Evolutionary conservation across 2,888 invertebrate species (phyloP), one percentile per base, ranked within the genome.

Genomic region (Timandra comae): DNA sequence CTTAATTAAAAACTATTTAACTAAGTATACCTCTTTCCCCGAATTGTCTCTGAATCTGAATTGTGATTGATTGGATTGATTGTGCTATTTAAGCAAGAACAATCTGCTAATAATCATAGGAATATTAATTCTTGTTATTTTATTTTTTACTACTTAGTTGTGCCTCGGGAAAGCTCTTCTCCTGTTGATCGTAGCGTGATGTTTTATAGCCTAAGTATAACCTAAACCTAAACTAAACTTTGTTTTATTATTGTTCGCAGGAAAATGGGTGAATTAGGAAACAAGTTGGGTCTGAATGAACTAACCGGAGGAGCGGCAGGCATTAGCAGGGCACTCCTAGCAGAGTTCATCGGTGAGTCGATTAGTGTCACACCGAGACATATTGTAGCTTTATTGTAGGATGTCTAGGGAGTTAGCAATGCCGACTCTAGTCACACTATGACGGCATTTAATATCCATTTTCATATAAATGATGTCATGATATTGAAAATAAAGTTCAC

Each of bases 301-400:
- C 74, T 94, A 38, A 89, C 90, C 35, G 89, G 90, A 31, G 90
- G 90, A 49, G 90, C 90, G 10, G 80, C 82, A n/a, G 86, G 86
- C 10, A 85, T 97, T 37, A 93, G 93, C 89, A 92, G 91, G 56
- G 93, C 95, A 0, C 81, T 97, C 11, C 74, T 95, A 5, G 97
- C 95, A 0, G 98, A 98, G 73, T 94, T 96, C 55, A 66, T 97
- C 6, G 97, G 89, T 88, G 66, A 71, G 56, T 35, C 31, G 26
- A 33, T 35, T 37, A 35, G 30, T 26, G 28, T 12, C 28, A 21
- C 7, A 26, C 27, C 19, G 3, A 28, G 23, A 29, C 32, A 12
- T 27, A 35, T 33, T 13, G 24, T 26, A 12, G 27, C 7, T 13
- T 22, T 29, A 37, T 11, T 13, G 30, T 27, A 26, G n/a, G 16